Percentiles rank a stretch among this genome's conserved stretches.
Conservation (phyloP, 2,113 vertebrate species). For the Uropsilus gracilis region DNA sequence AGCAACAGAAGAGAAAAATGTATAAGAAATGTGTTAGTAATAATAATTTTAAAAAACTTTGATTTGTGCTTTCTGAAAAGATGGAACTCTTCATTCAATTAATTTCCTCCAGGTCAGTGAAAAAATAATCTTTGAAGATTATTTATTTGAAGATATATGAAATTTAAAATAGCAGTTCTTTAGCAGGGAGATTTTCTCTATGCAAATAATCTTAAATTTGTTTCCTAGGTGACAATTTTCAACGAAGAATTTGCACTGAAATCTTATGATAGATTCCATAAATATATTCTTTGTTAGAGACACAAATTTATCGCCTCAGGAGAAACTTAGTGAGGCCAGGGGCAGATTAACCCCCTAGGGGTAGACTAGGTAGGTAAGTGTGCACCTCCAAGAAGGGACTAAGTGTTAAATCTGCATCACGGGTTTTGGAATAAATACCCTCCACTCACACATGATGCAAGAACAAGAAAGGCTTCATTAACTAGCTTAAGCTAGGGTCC, state of each 20-base stretch:
- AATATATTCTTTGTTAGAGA: slow-evolving; percentile 10
- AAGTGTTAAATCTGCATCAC: too few relatives aligned
- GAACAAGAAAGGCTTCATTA: too few relatives aligned
- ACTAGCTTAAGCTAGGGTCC: too few relatives aligned
- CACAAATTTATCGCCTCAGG: slow-evolving; percentile 21
- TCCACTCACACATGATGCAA: too few relatives aligned
- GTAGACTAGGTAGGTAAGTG: too few relatives aligned
- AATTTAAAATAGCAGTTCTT: slow-evolving; percentile 19
- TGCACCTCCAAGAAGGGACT: too few relatives aligned
- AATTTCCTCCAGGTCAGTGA: slow-evolving; percentile 39
- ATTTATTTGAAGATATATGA: neutral
- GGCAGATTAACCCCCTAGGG: too few relatives aligned
- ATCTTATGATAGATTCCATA: slow-evolving; percentile 40
- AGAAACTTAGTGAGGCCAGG: too few relatives aligned
- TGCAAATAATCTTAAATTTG: slow-evolving; percentile 50
- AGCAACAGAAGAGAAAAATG: neutral
- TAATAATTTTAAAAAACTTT: neutral
- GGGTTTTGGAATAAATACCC: too few relatives aligned
- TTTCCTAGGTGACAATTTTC: slow-evolving; percentile 60
- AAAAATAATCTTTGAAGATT: neutral
- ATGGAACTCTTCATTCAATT: slow-evolving; percentile 36
- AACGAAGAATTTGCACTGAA: neutral
- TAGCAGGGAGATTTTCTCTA: slow-evolving; percentile 8
- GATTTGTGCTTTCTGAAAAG: neutral
- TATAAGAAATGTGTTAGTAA: neutral